These are phyloP conservation scores for Drosophila truncata DNA, from an alignment of 1,140 invertebrate genomes.

Conservation along the genomic window DNA sequence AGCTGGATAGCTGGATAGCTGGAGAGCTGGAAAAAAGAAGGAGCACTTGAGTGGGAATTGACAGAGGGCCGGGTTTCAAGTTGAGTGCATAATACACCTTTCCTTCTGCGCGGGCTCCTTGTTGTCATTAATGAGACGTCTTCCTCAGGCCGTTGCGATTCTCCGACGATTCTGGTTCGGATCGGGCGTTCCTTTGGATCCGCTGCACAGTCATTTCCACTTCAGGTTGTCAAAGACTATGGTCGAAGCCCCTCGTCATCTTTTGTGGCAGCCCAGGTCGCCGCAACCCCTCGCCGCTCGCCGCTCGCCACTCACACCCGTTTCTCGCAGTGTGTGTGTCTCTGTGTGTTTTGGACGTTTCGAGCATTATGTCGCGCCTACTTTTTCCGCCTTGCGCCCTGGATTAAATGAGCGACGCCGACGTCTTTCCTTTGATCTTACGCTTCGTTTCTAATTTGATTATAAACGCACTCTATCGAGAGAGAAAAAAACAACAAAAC, in stretches of 20 bases:
- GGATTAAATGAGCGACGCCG: slow-evolving; percentile 31
- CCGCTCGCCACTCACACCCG: no score
- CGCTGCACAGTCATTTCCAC: slow-evolving; percentile 75
- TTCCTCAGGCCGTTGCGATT: slow-evolving; percentile 54
- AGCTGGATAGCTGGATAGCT: slow-evolving; percentile 21
- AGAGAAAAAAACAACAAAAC: slow-evolving; percentile 11
- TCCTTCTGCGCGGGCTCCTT: slow-evolving; percentile 75
- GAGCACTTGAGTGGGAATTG: slow-evolving; percentile 68
- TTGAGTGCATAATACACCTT: slow-evolving; percentile 82
- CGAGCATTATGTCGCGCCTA: slow-evolving; percentile 82
- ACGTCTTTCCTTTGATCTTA: slow-evolving; percentile 74
- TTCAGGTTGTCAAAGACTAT: slow-evolving; percentile 75
- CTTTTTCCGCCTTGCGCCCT: slow-evolving; percentile 64
- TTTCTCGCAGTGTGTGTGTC: slow-evolving; percentile 8
- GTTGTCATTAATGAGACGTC: slow-evolving; percentile 85
- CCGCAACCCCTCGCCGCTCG: slow-evolving; percentile 10
- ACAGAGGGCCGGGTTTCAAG: slow-evolving; percentile 60
- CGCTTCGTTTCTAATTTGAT: slow-evolving; percentile 84
- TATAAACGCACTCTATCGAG: slow-evolving; percentile 71
- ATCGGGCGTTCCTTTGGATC: slow-evolving; percentile 25
- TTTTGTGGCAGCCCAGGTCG: slow-evolving; percentile 59
- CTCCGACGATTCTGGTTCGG: slow-evolving; percentile 24
- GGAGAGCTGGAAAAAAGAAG: slow-evolving; percentile 22
- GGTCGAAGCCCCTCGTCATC: slow-evolving; percentile 65
- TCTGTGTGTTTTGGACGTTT: slow-evolving; percentile 72